A percentile compares a stretch with the other conserved stretches of the same genome.
phyloP scores from a whole-genome alignment of 2,797 vertebrate species.

The Lophius americanus region DNA sequence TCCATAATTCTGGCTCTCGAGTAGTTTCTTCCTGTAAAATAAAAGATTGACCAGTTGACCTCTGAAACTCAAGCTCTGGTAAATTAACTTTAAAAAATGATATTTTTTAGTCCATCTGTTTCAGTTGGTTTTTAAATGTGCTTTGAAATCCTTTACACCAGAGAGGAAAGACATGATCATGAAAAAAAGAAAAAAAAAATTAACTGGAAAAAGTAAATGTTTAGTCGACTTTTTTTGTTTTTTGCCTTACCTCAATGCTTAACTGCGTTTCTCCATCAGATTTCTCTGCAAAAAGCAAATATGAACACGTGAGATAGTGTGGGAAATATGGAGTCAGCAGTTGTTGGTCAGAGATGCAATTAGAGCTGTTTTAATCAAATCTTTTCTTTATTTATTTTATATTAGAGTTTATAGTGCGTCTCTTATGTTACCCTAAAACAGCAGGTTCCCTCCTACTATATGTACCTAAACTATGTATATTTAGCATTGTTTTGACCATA shows the following conservation, averaged over 20 bases:
- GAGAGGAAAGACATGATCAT: constrained; percentile 31
- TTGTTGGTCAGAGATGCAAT: not conserved
- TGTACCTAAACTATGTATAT: not conserved
- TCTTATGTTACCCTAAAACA: not conserved
- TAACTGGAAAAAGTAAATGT: too few relatives aligned
- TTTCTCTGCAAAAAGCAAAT: not conserved
- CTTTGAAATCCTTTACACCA: constrained; percentile 31
- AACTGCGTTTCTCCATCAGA: not conserved
- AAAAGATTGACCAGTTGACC: constrained; percentile 46
- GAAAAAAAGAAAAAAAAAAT: too few relatives aligned
- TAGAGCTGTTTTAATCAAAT: not conserved
- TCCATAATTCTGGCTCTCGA: constrained; percentile 30
- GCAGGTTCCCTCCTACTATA: too few relatives aligned
- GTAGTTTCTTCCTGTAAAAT: constrained; percentile 40
- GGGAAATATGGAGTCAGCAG: not conserved
- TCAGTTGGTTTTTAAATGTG: constrained; percentile 17
- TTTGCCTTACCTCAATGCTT: constrained; percentile 3
- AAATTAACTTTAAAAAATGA: constrained; percentile 9
- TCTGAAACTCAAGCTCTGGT: constrained; percentile 9
- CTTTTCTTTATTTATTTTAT: too few relatives aligned
- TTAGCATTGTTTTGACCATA: not conserved
- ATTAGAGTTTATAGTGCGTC: not conserved
- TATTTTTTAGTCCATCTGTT: constrained; percentile 14
- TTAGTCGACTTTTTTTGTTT: constrained; percentile 22
- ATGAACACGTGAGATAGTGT: not conserved